Evolutionary conservation across 2,888 invertebrate genomes (phyloP).

Genomic region (Sminthurides aquaticus): DNA sequence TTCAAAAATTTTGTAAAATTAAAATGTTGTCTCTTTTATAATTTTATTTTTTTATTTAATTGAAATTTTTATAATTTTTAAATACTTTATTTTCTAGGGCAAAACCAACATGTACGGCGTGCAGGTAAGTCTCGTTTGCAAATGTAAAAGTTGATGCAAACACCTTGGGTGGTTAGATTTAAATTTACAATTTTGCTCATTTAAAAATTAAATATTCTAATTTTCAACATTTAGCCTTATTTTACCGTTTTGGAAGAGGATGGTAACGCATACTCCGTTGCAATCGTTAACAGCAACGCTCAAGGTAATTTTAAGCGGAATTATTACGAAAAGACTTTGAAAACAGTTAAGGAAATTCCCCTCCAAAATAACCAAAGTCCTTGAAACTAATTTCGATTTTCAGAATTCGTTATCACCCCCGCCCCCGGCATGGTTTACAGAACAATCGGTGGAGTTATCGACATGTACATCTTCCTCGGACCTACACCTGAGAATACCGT

Average conservation of each 20-base stretch:
- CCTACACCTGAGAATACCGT: constrained; percentile 63
- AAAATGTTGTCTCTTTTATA: too few relatives aligned
- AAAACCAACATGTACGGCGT: constrained; percentile 33
- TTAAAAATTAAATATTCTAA: too few relatives aligned
- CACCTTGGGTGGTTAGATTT: too few relatives aligned
- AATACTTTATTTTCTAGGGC: constrained; percentile 24
- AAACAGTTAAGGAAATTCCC: too few relatives aligned
- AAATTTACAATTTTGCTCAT: too few relatives aligned
- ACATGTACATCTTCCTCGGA: constrained; percentile 70
- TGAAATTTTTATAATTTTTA: not conserved
- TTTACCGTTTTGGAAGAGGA: constrained; percentile 64
- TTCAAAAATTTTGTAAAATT: too few relatives aligned
- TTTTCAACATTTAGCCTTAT: constrained; percentile 68
- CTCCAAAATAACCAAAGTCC: too few relatives aligned
- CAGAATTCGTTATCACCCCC: constrained; percentile 65
- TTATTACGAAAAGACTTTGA: too few relatives aligned
- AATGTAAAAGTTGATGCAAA: too few relatives aligned
- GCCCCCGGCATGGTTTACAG: constrained; percentile 73
- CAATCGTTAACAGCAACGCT: constrained; percentile 74
- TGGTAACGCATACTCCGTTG: constrained; percentile 65
- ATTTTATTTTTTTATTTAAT: not conserved
- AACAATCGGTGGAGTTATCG: constrained; percentile 70
- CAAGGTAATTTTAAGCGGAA: constrained; percentile 63
- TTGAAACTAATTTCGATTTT: too few relatives aligned
- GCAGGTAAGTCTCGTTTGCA: constrained; percentile 11